Base-by-base conservation (phyloP, 2,113 vertebrate species). In the Platycercus adscitus region DNA sequence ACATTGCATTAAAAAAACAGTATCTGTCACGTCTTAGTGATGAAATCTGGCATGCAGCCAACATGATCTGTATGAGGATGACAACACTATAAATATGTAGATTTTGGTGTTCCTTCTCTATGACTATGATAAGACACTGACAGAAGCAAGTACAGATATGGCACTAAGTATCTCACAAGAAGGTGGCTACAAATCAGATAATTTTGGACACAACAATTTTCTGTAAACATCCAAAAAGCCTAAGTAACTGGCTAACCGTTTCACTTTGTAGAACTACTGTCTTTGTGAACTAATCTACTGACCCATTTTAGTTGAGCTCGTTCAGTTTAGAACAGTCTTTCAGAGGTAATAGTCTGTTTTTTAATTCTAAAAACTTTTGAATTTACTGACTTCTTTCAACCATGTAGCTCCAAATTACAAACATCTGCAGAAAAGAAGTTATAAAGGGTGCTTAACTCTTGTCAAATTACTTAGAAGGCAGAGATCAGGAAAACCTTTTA, bases 41-140 rank as follows among this genome's bases (percentile, higher is more conserved):
- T 98, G 98, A 95, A 95, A 97, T 95, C 98, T 98, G 98, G 97
- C 98, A 98, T 98, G 98, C 98, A 95, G 98, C 98, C 98, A 98
- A 97, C 93, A 97, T 96, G 98, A 95, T 69, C 96, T 95, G 91
- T 96, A 98, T 98, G 98, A 98, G 91, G 77, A 98, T 98, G 98
- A 96, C 85, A 95, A 96, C 16, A 53, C 65, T 95, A 96, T 71
- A 88, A 93, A 77, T 92, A 93, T 92, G 94, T 73, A 96, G 93
- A 87, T 91, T 96, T 97, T 35, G 49, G 85, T 80, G 92, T 68
- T 96, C 89, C 87, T 94, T 72, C 79, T 90, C 96, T 96, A 77
- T 94, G 97, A 94, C 90, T 96, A n/a, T 91, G 96, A 78, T 76
- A 93, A 95, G 92, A 96, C 60, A 80, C 89, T 69, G 94, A 98